These are phyloP conservation scores for Neuroscelio doddi DNA, from an alignment of 2,888 invertebrate species.

Conservation along the genomic window DNA sequence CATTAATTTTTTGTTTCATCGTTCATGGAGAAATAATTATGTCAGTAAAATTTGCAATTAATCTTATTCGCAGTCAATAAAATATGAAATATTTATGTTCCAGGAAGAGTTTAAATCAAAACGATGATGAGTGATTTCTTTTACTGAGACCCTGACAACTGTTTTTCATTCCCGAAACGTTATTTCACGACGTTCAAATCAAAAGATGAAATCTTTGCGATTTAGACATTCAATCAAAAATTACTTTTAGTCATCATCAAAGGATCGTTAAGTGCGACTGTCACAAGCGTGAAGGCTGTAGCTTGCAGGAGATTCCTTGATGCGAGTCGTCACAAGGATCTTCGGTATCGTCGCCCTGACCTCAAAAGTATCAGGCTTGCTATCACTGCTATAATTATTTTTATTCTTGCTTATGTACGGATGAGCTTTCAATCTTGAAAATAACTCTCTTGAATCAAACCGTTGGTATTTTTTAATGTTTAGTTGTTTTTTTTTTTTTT, in stretches of 20 bases:
- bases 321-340: conserved; percentile 60
- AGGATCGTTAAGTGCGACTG: too few species aligned
- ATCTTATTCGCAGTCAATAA: too few species aligned
- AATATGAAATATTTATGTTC: too few species aligned
- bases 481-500: too few species aligned
- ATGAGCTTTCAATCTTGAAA: conserved; percentile 15
- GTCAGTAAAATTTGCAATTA: too few species aligned
- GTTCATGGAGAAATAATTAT: too few species aligned
- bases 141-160: neutral
- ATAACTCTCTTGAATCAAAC: neutral
- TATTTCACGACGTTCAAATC: conserved; percentile 4
- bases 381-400: conserved; percentile 52
- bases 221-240: conserved; percentile 13
- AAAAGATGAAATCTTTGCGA: conserved; percentile 9
- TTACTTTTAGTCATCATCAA: neutral
- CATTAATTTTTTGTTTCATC: too few species aligned
- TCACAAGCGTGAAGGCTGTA: conserved; percentile 32
- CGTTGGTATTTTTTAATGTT: too few species aligned
- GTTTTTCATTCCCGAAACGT: conserved; percentile 8
- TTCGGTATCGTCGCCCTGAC: conserved; percentile 62
- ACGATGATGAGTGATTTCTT: neutral
- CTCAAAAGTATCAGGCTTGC: conserved; percentile 61
- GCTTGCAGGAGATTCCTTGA: conserved; percentile 48
- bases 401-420: conserved; percentile 35
- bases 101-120: too few species aligned